Evolutionary conservation across 2,113 vertebrate species (phyloP), one percentile per base, ranked within the genome.

Genomic region (Conger conger): DNA sequence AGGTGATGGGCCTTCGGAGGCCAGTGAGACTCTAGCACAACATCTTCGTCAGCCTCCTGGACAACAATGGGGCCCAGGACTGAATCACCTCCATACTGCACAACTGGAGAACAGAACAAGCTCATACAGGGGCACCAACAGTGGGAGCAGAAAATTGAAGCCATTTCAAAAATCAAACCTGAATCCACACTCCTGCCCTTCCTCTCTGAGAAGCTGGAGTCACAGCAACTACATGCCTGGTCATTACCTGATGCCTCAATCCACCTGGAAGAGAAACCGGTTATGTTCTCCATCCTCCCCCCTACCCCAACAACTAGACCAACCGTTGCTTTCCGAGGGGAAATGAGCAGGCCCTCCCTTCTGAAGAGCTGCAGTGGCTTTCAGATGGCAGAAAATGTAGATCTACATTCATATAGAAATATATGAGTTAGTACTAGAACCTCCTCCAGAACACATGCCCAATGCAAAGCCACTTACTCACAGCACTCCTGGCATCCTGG

Each of bases 291-390:
- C 40, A 36, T 36, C 1, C 4, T 53, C 79, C 84, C 81, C 9
- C 79, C 78, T 15, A 80, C 35, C 63, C 68, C 33, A 23, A 45
- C n/a, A 9, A 42, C 42, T 0, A 8, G 33, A 60, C 80, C 73
- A 15, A 53, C 16, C 73, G 27, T 80, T 53, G 81, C 87, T 81
- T 82, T 84, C 63, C 84, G 36, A 53, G 53, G 8, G 42, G 85
- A 84, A 6, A 68, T 73, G 68, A 86, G 45, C 45, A 50, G 11
- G 45, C 45, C 45, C 15, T 50, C 45, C 45, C 45, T 50, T 50
- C 45, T 78, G 50, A 82, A 86, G 13, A 86, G 78, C 81, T 82
- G 35, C 9, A 33, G 37, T 50, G 11, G 45, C 45, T 13, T 50
- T 50, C 45, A 50, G 45, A 50, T 50, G 45, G 45, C 45, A 50